Conservation (phyloP, 2,113 vertebrate genomes). For the Rhinichthys klamathensis region DNA sequence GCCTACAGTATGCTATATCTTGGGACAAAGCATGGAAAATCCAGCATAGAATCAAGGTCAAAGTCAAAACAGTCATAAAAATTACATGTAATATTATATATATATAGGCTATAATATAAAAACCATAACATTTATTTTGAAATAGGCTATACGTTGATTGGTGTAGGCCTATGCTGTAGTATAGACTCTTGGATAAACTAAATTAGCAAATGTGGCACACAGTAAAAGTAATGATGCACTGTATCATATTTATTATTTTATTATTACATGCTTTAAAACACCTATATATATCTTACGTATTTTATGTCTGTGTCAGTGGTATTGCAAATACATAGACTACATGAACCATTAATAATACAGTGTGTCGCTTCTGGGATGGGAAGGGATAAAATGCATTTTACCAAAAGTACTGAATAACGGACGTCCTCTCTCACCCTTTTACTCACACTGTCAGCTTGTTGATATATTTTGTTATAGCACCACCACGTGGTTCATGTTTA, state of each 20-base stretch:
- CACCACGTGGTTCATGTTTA: constrained; percentile 56
- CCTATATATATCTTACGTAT: not conserved
- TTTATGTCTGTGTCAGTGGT: not conserved
- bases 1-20: not conserved
- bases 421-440: not conserved
- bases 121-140: too few relatives aligned
- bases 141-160: too few relatives aligned
- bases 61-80: not conserved
- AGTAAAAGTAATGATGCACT: not conserved
- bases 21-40: not conserved
- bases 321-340: not conserved
- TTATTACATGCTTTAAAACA: not conserved
- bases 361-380: not conserved
- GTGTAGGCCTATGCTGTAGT: too few relatives aligned
- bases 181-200: too few relatives aligned
- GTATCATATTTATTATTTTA: not conserved
- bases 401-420: not conserved
- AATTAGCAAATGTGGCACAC: not conserved
- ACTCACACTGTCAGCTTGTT: not conserved
- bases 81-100: too few relatives aligned
- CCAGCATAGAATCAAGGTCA: not conserved
- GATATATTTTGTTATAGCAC: constrained; percentile 47
- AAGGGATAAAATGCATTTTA: not conserved
- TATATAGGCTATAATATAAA: too few relatives aligned
- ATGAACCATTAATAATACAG: not conserved